These are phyloP conservation scores for Pterocles burchelli DNA, from an alignment of 2,113 vertebrate genomes.

Conservation along the genomic window DNA sequence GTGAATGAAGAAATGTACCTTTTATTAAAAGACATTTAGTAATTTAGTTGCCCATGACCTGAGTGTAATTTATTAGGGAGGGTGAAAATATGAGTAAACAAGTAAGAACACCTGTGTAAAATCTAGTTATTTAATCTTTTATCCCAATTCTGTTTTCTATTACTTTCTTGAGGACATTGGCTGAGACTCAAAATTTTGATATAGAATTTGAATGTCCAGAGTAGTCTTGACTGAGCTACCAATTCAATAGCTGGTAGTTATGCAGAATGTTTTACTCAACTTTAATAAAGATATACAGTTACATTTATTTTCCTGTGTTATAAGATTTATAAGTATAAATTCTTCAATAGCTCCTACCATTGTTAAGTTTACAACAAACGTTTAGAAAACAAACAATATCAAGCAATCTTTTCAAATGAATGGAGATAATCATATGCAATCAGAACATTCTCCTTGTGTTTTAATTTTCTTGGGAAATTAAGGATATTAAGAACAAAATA, in stretches of 20 bases:
- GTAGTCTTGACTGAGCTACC: not conserved
- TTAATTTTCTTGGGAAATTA: not conserved
- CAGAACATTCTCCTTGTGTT: not conserved
- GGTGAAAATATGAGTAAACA: not conserved
- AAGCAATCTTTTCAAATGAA: not conserved
- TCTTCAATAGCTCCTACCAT: not conserved
- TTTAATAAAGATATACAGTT: not conserved
- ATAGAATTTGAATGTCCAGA: not conserved
- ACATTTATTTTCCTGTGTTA: not conserved
- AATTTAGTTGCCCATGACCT: not conserved
- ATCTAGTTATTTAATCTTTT: not conserved
- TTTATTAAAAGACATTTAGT: not conserved
- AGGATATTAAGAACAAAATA: not conserved
- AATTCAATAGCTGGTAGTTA: not conserved
- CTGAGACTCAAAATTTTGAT: not conserved
- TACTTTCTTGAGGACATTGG: not conserved
- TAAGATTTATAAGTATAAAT: not conserved
- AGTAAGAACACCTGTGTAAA: not conserved
- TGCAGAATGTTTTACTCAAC: not conserved
- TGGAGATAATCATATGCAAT: not conserved
- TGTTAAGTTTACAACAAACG: not conserved
- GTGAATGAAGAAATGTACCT: not conserved
- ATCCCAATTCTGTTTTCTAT: not conserved
- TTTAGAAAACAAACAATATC: not conserved
- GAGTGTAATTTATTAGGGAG: not conserved